Percentiles rank a stretch among this genome's conserved stretches.
phyloP scores from a whole-genome alignment of 1,140 invertebrate genomes.

The Chionoecetes opilio region DNA sequence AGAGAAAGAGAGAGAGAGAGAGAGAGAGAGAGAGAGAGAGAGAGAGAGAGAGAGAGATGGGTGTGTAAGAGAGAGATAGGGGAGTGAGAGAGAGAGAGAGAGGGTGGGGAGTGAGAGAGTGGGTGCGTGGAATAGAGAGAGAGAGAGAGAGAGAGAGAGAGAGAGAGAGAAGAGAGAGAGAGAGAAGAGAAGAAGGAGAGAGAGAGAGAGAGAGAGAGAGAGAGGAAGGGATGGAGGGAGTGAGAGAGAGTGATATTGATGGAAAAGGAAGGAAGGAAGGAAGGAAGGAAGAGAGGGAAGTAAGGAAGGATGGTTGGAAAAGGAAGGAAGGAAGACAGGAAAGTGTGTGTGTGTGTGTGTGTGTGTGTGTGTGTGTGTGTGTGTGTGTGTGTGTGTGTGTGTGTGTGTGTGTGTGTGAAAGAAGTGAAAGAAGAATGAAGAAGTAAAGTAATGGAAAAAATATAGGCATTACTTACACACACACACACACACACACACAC shows the following conservation, averaged over 20 bases:
- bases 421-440: not conserved
- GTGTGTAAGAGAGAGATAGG: no score
- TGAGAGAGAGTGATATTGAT: not conserved
- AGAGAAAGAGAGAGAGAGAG: no score
- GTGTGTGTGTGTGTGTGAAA: not conserved
- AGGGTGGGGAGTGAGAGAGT: not conserved
- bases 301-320: not conserved
- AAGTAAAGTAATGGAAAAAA: no score
- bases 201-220: not conserved
- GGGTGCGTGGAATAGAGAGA: not conserved
- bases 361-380: constrained; percentile 60
- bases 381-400: constrained; percentile 57
- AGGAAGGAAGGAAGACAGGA: not conserved
- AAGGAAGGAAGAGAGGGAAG: not conserved
- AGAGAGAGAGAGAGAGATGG: no score
- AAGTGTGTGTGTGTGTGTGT: constrained; percentile 31
- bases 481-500: no score
- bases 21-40: no score
- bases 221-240: not conserved
- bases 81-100: not conserved
- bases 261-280: not conserved
- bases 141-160: not conserved
- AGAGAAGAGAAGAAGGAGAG: not conserved
- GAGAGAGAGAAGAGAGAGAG: not conserved
- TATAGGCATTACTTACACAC: no score